Conservation (phyloP, 2,113 vertebrate species). For the Campylorhamphus procurvoides region DNA sequence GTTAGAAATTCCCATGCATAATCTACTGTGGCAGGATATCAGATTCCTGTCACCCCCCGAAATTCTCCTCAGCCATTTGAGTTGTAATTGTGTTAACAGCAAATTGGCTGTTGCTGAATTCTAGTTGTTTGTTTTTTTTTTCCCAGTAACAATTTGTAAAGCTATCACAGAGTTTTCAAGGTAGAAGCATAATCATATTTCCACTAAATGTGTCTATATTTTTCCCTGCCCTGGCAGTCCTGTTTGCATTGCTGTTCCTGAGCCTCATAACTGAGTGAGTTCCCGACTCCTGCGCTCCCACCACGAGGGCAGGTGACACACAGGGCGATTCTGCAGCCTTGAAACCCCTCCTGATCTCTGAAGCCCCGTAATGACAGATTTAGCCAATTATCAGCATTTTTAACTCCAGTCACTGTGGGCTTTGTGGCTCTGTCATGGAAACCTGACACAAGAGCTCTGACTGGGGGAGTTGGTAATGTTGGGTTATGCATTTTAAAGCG, state of each 20-base stretch:
- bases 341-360: not conserved
- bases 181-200: not conserved
- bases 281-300: not conserved
- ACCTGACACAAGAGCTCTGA: not conserved
- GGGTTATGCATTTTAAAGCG: not conserved
- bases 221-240: not conserved
- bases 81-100: conserved; percentile 27
- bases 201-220: not conserved
- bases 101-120: conserved; percentile 22
- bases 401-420: not conserved
- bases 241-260: not conserved
- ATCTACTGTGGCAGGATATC: conserved; percentile 8
- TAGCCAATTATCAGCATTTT: conserved; percentile 18
- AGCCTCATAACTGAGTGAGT: not conserved
- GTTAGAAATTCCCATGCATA: conserved; percentile 35
- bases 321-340: not conserved
- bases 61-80: not conserved
- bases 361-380: not conserved
- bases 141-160: conserved; percentile 17
- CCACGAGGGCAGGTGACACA: not conserved
- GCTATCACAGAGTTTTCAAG: not conserved
- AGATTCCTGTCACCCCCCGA: conserved; percentile 31
- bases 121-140: not conserved
- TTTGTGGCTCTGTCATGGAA: not conserved
- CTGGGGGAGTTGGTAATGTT: not conserved